A percentile compares a stretch with the other conserved stretches of the same genome.
These are phyloP conservation scores for Lasioglossum vierecki DNA, from an alignment of 2,888 invertebrate genomes.

Conservation along the genomic window DNA sequence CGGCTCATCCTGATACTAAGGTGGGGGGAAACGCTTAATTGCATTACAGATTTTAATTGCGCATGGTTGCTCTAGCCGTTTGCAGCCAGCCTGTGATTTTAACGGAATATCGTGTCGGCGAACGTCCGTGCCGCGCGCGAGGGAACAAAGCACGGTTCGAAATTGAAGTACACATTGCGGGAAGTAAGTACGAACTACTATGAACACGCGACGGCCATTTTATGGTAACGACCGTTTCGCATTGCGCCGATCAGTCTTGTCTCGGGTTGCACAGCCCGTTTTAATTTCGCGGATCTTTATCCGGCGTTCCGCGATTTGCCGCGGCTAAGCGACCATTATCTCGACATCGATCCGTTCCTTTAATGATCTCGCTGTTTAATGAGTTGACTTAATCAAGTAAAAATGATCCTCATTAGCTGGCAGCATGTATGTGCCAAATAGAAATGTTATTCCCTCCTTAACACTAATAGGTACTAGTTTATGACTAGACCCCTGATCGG, in stretches of 20 bases:
- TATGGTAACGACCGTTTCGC: background rate
- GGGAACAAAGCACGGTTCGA: slow-evolving; percentile 8
- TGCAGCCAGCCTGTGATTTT: slow-evolving; percentile 16
- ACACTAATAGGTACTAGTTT: background rate
- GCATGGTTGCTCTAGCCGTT: background rate
- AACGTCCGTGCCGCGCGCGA: too few species aligned
- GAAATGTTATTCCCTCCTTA: background rate
- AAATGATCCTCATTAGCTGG: background rate
- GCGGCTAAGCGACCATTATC: slow-evolving; percentile 50
- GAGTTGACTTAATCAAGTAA: background rate
- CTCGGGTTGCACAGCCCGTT: background rate
- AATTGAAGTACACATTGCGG: slow-evolving; percentile 21
- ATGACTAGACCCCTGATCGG: too few species aligned
- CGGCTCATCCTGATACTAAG: slow-evolving; percentile 20
- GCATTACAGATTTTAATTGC: slow-evolving; percentile 46
- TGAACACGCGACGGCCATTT: background rate
- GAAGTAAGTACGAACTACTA: background rate
- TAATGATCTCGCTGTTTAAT: background rate
- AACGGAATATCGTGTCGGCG: slow-evolving; percentile 26
- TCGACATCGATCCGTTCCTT: background rate
- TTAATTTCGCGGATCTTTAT: slow-evolving; percentile 46
- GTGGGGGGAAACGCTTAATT: slow-evolving; percentile 37
- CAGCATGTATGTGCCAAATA: background rate
- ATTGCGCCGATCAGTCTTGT: background rate
- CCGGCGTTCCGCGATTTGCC: slow-evolving; percentile 15